A percentile compares a stretch with the other conserved stretches of the same genome.
These are phyloP conservation scores for Apis laboriosa DNA, from an alignment of 1,140 invertebrate species.

Conservation along the genomic window DNA sequence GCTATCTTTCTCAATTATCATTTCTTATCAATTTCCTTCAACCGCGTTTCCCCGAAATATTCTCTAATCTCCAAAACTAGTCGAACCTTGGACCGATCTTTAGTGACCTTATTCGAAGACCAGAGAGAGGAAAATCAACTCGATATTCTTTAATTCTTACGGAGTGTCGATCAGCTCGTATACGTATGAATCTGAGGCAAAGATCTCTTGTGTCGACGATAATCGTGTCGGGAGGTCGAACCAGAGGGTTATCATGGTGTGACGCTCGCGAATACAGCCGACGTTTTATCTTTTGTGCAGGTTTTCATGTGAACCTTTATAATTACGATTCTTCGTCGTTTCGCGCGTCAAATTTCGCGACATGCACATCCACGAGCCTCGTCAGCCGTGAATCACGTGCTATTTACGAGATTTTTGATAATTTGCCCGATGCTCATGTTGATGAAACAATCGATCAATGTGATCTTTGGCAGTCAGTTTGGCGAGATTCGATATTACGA, in stretches of 20 bases:
- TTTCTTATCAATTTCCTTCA: not conserved
- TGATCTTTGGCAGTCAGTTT: conserved; percentile 24
- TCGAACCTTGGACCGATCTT: conserved; percentile 6
- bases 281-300: conserved; percentile 1
- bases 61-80: not conserved
- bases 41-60: conserved; percentile 3
- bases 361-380: conserved; percentile 5
- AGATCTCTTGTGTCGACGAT: conserved; percentile 46
- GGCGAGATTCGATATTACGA: not conserved
- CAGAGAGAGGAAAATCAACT: not conserved
- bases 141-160: conserved; percentile 8
- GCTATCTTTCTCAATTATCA: not conserved
- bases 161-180: conserved; percentile 1
- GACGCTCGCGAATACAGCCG: conserved; percentile 28
- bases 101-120: conserved; percentile 8
- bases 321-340: not conserved
- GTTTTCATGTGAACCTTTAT: not conserved
- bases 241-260: conserved; percentile 48
- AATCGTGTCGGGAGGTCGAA: conserved; percentile 54
- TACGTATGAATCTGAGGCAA: conserved; percentile 29
- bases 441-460: not conserved
- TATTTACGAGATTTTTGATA: not conserved
- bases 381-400: conserved; percentile 14
- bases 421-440: not conserved
- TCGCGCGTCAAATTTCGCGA: conserved; percentile 14